Percentiles rank a stretch among this genome's conserved stretches.
phyloP scores from a whole-genome alignment of 2,797 vertebrate species.

The Sparus aurata region DNA sequence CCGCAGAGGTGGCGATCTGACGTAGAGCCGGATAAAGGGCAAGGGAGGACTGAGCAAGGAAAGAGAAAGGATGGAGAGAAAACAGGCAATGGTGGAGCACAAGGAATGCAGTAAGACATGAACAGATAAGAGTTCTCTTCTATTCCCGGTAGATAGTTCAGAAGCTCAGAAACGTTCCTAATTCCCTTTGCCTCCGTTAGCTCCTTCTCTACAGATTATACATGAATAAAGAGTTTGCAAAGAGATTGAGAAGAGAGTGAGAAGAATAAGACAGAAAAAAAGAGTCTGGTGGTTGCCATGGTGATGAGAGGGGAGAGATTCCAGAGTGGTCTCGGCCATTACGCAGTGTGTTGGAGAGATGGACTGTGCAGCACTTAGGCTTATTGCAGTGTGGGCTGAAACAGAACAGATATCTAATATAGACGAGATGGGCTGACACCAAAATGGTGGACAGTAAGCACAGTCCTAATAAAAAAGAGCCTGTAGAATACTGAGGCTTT shows the following conservation, averaged over 20 bases:
- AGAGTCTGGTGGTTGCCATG: constrained; percentile 77
- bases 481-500: constrained; percentile 27
- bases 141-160: constrained; percentile 59
- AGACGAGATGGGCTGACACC: constrained; percentile 68
- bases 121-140: constrained; percentile 45
- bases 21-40: constrained; percentile 10
- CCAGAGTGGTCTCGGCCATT: constrained; percentile 76
- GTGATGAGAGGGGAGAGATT: constrained; percentile 71
- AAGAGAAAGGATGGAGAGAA: background rate
- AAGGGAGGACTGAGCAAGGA: constrained; percentile 3
- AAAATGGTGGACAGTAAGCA: constrained; percentile 73
- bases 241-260: constrained; percentile 52
- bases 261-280: constrained; percentile 42
- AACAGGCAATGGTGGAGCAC: background rate
- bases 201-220: constrained; percentile 65
- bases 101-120: constrained; percentile 44
- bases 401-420: constrained; percentile 75
- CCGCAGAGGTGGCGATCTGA: constrained; percentile 11
- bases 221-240: constrained; percentile 67
- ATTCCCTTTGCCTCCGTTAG: constrained; percentile 52
- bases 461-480: constrained; percentile 48
- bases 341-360: constrained; percentile 73
- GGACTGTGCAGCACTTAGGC: constrained; percentile 79
- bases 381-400: constrained; percentile 80
- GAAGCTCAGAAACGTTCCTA: constrained; percentile 62